Conservation (phyloP, 1,140 invertebrate genomes). For the Procambarus clarkii region DNA sequence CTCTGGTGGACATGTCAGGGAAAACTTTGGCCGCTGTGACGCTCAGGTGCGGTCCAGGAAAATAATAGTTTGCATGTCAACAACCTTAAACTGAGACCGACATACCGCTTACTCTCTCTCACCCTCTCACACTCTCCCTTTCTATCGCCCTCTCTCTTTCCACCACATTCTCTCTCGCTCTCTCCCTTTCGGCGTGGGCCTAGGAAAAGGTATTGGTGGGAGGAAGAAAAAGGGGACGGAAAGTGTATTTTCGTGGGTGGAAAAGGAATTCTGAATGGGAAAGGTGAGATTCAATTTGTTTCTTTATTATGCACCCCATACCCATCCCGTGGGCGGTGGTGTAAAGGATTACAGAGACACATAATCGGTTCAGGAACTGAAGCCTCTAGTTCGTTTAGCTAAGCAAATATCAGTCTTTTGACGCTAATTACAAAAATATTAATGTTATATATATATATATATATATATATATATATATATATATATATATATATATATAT, state of each 20-base stretch:
- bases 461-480: too few species aligned
- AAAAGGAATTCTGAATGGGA: not conserved
- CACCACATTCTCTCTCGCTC: too few species aligned
- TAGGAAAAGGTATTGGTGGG: not conserved
- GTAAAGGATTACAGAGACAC: too few species aligned
- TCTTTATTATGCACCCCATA: too few species aligned
- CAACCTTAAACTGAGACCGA: slow-evolving; percentile 49
- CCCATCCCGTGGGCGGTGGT: too few species aligned
- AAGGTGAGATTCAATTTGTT: not conserved
- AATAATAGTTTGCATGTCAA: slow-evolving; percentile 66
- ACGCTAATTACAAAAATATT: too few species aligned
- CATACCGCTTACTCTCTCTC: slow-evolving; percentile 44
- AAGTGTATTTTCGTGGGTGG: not conserved
- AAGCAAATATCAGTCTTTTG: too few species aligned
- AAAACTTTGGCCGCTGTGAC: slow-evolving; percentile 59
- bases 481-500: too few species aligned
- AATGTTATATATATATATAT: too few species aligned
- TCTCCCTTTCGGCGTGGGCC: too few species aligned
- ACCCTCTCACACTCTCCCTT: not conserved
- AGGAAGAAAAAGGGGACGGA: not conserved
- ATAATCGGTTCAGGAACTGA: too few species aligned
- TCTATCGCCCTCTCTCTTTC: not conserved
- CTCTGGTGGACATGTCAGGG: slow-evolving; percentile 63
- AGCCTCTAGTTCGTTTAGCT: too few species aligned
- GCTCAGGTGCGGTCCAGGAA: slow-evolving; percentile 48